Evolutionary conservation across 2,888 invertebrate species (phyloP), one percentile per base, ranked within the genome.

Genomic region (Gastrophysa polygoni): DNA sequence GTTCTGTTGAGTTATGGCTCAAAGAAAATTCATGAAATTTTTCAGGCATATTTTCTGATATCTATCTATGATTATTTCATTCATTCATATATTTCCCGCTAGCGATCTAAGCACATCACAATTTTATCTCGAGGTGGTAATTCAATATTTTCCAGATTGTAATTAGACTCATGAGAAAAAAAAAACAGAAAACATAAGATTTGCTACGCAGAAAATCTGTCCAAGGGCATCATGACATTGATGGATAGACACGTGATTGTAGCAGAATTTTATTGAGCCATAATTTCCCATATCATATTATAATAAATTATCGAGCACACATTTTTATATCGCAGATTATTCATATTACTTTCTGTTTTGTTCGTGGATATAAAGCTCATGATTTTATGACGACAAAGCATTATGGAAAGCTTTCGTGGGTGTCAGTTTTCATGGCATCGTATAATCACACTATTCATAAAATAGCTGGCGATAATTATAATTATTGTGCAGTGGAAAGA

Each of bases 81-180:
- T n/a, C n/a, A n/a, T n/a, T n/a, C n/a, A n/a, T n/a, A n/a, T n/a
- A n/a, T n/a, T n/a, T n/a, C n/a, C n/a, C n/a, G n/a, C n/a, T n/a
- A n/a, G n/a, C n/a, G n/a, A n/a, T n/a, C n/a, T n/a, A n/a, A n/a
- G n/a, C n/a, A n/a, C n/a, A n/a, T n/a, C n/a, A n/a, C n/a, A n/a
- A n/a, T 28, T 8, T 28, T 28, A 28, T 51, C 51, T 32, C 14
- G 21, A n/a, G n/a, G n/a, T n/a, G 38, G 52, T 52, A 52, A 52
- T 38, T 21, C n/a, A 29, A 52, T 52, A 52, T 52, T n/a, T 52
- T 52, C 38, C 38, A 14, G 20, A 29, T n/a, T 21, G 52, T 34
- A 52, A 52, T 52, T 38, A 21, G 32, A 51, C n/a, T n/a, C 34
- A 32, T 20, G 38, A 18, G 20, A 52, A n/a, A n/a, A 18, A 21